Evolutionary conservation across 2,113 vertebrate species (phyloP).

Genomic region (Salvelinus namaycush): DNA sequence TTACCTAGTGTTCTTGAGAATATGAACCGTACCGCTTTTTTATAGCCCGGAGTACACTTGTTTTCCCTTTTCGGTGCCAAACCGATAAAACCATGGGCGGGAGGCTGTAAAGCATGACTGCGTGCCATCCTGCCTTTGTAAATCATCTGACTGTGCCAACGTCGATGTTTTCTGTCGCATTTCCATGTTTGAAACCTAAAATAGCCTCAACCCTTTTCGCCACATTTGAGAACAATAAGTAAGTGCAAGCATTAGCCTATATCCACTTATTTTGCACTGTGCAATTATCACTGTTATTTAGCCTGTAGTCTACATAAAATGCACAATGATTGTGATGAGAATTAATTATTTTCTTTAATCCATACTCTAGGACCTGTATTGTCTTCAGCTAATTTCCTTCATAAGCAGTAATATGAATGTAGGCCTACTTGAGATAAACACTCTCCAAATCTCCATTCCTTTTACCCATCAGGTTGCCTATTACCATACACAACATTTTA

Average conservation of each 20-base stretch:
- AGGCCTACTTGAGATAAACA: not conserved
- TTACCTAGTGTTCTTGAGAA: not conserved
- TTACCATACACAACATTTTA: too few relatives aligned
- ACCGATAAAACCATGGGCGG: constrained; percentile 34
- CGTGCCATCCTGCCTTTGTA: constrained; percentile 39
- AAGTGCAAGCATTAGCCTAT: not conserved
- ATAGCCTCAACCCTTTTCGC: constrained; percentile 53
- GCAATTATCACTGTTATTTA: not conserved
- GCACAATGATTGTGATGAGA: too few relatives aligned
- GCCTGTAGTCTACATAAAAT: not conserved
- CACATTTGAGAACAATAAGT: constrained; percentile 34
- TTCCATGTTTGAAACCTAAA: constrained; percentile 62
- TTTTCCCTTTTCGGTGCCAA: constrained; percentile 31
- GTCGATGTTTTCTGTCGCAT: constrained; percentile 52
- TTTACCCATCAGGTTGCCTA: not conserved
- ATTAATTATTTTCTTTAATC: too few relatives aligned
- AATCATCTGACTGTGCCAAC: constrained; percentile 50
- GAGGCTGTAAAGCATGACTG: constrained; percentile 35
- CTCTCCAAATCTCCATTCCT: not conserved
- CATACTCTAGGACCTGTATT: not conserved
- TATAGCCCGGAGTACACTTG: constrained; percentile 39
- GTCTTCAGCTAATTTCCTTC: not conserved
- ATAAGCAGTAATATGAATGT: not conserved
- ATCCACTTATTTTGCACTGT: not conserved
- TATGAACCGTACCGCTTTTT: constrained; percentile 11